Percentiles rank a stretch among this genome's conserved stretches.
Evolutionary conservation across 2,888 invertebrate species (phyloP).

Genomic region (Phyllotreta cruciferae): DNA sequence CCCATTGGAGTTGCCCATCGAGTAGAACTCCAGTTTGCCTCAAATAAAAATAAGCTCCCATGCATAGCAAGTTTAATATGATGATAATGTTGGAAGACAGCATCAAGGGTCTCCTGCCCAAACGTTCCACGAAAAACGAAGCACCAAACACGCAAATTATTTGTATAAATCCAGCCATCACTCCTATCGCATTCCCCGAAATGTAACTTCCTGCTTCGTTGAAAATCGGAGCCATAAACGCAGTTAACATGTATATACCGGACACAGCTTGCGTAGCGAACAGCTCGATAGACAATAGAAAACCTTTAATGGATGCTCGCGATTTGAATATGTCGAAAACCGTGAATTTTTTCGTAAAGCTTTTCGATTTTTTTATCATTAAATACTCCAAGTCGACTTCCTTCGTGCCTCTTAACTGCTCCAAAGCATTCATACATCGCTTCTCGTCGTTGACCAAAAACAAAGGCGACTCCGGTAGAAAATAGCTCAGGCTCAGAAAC

Average conservation of each 20-base stretch:
- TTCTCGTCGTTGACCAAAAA: not conserved
- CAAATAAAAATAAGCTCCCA: slow-evolving; percentile 70
- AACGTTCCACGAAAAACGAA: slow-evolving; percentile 74
- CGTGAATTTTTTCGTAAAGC: slow-evolving; percentile 7
- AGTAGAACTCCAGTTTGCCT: slow-evolving; percentile 50
- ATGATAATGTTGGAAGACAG: slow-evolving; percentile 71
- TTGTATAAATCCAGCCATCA: slow-evolving; percentile 62
- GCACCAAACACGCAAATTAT: slow-evolving; percentile 72
- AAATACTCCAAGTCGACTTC: too few species aligned
- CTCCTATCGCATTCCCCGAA: not conserved
- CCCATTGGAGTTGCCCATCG: slow-evolving; percentile 64
- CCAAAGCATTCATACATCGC: too few species aligned
- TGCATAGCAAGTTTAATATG: slow-evolving; percentile 65
- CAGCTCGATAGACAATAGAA: slow-evolving; percentile 50
- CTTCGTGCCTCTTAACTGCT: too few species aligned
- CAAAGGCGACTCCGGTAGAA: slow-evolving; percentile 4
- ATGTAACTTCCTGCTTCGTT: not conserved
- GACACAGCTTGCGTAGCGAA: not conserved
- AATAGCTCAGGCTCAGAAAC: not conserved
- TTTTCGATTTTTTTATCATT: too few species aligned
- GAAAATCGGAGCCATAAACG: not conserved
- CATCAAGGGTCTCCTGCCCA: slow-evolving; percentile 74
- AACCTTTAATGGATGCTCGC: slow-evolving; percentile 59
- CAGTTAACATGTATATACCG: not conserved
- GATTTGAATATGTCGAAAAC: slow-evolving; percentile 25